Percentiles rank a stretch among this genome's conserved stretches.
These are phyloP conservation scores for Epizoanthus illoricatus DNA, from an alignment of 92 coral and sea anemone genomes.

Conservation along the genomic window DNA sequence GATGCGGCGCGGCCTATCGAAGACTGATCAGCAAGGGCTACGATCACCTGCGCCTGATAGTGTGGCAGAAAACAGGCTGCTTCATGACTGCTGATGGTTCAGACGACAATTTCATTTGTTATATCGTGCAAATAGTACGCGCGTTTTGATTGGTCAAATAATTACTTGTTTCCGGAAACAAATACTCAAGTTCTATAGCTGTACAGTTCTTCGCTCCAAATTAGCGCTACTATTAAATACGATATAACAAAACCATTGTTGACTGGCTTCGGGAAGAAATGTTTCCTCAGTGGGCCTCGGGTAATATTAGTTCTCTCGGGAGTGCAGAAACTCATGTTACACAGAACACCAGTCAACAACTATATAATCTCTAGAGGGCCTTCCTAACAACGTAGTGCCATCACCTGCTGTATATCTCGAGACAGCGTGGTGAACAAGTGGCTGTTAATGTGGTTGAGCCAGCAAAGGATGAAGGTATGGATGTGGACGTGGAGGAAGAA, in stretches of 20 bases:
- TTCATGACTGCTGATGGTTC: slow-evolving; percentile 18
- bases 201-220: too few species aligned
- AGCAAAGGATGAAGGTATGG: slow-evolving; percentile 24
- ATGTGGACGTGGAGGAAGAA: slow-evolving; percentile 48
- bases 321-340: too few species aligned
- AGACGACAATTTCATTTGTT: slow-evolving; percentile 45
- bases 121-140: too few species aligned
- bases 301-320: too few species aligned
- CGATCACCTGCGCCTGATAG: slow-evolving; percentile 45
- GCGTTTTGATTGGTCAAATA: too few species aligned
- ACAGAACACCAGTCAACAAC: too few species aligned
- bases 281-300: too few species aligned
- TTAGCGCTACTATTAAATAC: too few species aligned
- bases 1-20: slow-evolving; percentile 42
- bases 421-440: slow-evolving; percentile 50
- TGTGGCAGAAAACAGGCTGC: slow-evolving; percentile 48
- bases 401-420: slow-evolving; percentile 34
- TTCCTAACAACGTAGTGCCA: slow-evolving; percentile 38
- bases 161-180: too few species aligned
- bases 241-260: too few species aligned
- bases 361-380: slow-evolving; percentile 54
- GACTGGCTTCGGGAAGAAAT: too few species aligned
- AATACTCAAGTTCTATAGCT: too few species aligned
- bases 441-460: slow-evolving; percentile 36
- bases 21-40: slow-evolving; percentile 42